Conservation (phyloP, 2,113 vertebrate species). For the Columba livia region DNA sequence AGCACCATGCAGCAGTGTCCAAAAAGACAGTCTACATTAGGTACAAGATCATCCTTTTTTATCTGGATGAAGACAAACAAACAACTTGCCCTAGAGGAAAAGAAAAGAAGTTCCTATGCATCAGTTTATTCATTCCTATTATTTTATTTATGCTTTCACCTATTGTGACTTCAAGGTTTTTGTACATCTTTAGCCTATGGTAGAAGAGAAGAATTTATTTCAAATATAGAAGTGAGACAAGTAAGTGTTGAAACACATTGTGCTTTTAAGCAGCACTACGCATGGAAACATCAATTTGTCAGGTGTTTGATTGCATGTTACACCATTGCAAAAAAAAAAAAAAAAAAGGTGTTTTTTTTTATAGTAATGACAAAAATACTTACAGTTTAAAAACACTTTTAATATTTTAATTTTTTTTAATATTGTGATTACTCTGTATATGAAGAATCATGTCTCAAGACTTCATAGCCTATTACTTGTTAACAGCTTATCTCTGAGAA, state of each 20-base stretch:
- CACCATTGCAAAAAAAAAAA: not conserved
- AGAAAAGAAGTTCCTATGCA: not conserved
- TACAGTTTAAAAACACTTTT: not conserved
- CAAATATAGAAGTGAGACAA: not conserved
- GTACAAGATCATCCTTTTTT: not conserved
- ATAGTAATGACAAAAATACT: not conserved
- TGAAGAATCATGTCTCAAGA: not conserved
- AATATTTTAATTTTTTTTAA: not conserved
- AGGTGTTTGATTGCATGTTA: not conserved
- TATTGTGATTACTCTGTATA: not conserved
- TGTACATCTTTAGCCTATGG: not conserved
- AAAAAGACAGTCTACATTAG: not conserved
- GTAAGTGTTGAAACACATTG: not conserved
- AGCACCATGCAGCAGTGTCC: accelerated
- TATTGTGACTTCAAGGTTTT: not conserved
- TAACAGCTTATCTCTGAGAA: not conserved
- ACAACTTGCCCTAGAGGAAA: not conserved
- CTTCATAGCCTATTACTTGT: not conserved
- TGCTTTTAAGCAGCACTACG: not conserved
- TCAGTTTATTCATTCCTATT: not conserved
- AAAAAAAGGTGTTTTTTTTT: not conserved
- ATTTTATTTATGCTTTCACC: not conserved
- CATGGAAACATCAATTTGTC: not conserved
- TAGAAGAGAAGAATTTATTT: not conserved
- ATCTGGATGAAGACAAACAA: not conserved